Conservation (phyloP, 2,797 vertebrate genomes). For the Sebastes jordani region DNA sequence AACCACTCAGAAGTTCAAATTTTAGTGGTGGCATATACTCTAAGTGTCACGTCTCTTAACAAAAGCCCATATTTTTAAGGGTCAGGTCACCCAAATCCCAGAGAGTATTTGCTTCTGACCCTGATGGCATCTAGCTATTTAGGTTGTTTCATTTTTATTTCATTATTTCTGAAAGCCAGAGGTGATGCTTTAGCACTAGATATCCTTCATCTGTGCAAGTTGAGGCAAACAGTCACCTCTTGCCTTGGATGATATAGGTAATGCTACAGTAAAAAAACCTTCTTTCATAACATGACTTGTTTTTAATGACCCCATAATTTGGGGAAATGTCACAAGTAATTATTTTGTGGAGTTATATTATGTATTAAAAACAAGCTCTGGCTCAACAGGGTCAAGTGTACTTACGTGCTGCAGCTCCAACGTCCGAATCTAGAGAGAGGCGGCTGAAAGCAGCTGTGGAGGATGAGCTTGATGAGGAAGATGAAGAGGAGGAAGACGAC, state of each 20-base stretch:
- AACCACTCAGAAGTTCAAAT: not conserved
- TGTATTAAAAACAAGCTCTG: not conserved
- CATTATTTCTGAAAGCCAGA: not conserved
- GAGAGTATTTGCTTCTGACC: not conserved
- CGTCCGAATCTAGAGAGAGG: slow-evolving; percentile 86
- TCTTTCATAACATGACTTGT: not conserved
- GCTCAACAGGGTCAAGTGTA: not conserved
- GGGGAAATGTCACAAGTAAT: not conserved
- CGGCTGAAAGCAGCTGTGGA: slow-evolving; percentile 83
- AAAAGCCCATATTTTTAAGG: not conserved
- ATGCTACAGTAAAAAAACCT: not conserved
- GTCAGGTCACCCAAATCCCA: not conserved
- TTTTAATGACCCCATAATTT: not conserved
- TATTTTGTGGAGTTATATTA: not conserved
- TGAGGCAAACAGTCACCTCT: not conserved
- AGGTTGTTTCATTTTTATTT: not conserved
- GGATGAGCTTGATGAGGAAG: slow-evolving; percentile 67
- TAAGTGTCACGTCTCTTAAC: not conserved
- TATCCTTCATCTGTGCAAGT: not conserved
- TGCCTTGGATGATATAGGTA: not conserved
- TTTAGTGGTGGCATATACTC: too few relatives aligned
- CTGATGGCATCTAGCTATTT: not conserved
- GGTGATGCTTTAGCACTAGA: not conserved
- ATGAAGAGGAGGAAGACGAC: slow-evolving; percentile 81
- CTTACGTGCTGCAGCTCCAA: slow-evolving; percentile 72